A percentile compares a stretch with the other conserved stretches of the same genome.
Evolutionary conservation across 2,113 vertebrate species (phyloP).

Genomic region (cat (Felis catus)): F.catus_Fca126_mat1.0 CM031419.1:74878501-74879000

Average conservation of each 20-base stretch:
- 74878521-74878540: conserved; percentile 72
- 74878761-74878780: conserved; percentile 28
- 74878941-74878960: neutral
- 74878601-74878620: conserved; percentile 70
- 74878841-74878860: neutral
- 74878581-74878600: conserved; percentile 76
- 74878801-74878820: neutral
- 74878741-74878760: conserved; percentile 34
- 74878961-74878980: conserved; percentile 50
- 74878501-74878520: conserved; percentile 71
- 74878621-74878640: conserved; percentile 67
- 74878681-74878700: conserved; percentile 73
- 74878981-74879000: conserved; percentile 32
- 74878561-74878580: conserved; percentile 69
- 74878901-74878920: neutral
- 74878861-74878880: neutral
- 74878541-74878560: conserved; percentile 77
- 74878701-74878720: conserved; percentile 73
- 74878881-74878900: conserved; percentile 41
- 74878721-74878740: conserved; percentile 69
- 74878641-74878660: conserved; percentile 55
- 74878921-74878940: conserved; percentile 25
- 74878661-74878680: conserved; percentile 77
- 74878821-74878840: neutral
- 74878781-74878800: conserved; percentile 49